A percentile compares a stretch with the other conserved stretches of the same genome.
Evolutionary conservation across 2,113 vertebrate species (phyloP).

Genomic region (Mesembrinibis cayennensis): DNA sequence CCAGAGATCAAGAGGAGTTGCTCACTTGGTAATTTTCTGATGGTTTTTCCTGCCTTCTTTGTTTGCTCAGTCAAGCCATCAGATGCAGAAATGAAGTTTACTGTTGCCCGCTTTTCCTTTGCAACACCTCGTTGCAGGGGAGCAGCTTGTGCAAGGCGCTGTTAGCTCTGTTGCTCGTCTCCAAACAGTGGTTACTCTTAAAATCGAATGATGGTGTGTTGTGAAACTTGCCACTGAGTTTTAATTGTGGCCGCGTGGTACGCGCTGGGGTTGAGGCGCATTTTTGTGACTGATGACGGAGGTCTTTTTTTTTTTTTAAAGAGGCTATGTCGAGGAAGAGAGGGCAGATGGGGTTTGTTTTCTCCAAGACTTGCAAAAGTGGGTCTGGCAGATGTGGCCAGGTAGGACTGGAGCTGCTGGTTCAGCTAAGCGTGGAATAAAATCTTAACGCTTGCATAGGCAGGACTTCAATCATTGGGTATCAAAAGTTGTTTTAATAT

Average conservation of each 20-base stretch:
- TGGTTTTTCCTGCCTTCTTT: background rate
- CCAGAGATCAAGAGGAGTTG: background rate
- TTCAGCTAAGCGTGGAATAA: background rate
- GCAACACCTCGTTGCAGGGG: background rate
- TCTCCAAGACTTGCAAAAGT: background rate
- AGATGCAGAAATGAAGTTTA: background rate
- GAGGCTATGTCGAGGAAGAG: background rate
- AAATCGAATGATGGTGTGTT: background rate
- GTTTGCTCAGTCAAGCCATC: background rate
- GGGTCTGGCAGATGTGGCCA: background rate
- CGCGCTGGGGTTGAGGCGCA: rapidly evolving
- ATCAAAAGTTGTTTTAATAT: background rate
- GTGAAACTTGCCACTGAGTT: background rate
- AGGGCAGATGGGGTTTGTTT: background rate
- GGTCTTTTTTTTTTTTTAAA: background rate
- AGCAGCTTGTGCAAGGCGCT: background rate
- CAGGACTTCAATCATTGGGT: background rate
- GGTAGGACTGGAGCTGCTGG: background rate
- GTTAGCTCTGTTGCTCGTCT: background rate
- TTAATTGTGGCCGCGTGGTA: background rate
- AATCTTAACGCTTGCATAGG: background rate
- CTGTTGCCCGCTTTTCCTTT: background rate
- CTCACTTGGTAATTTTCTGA: background rate
- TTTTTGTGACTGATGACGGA: background rate
- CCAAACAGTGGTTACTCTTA: background rate